Conservation (phyloP, 2,888 invertebrate species). For the Mythimna lalbum region DNA sequence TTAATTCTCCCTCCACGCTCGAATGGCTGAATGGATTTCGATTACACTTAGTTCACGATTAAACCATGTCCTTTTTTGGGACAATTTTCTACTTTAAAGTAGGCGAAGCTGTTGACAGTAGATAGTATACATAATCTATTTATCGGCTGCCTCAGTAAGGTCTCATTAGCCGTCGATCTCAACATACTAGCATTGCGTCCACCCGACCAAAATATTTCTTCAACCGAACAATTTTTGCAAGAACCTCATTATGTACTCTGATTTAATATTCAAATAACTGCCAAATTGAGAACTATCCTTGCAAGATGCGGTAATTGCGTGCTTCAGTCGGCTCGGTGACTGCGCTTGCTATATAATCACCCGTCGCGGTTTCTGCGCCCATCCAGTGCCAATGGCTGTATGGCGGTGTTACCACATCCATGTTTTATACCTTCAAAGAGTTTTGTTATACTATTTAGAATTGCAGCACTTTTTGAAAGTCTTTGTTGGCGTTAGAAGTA, state of each 20-base stretch:
- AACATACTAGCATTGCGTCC: not conserved
- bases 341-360: constrained; percentile 21
- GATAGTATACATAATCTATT: too few species aligned
- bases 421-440: not conserved
- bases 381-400: constrained; percentile 27
- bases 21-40: too few species aligned
- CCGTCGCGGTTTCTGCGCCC: constrained; percentile 32
- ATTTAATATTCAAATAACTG: constrained; percentile 4
- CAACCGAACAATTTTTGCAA: not conserved
- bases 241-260: not conserved
- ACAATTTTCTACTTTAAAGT: too few species aligned
- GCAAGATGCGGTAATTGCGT: constrained; percentile 20
- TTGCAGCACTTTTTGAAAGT: constrained; percentile 11
- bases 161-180: not conserved
- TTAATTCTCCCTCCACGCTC: too few species aligned
- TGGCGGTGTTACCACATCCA: constrained; percentile 11
- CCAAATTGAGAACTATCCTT: constrained; percentile 8
- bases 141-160: too few species aligned
- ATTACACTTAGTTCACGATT: too few species aligned
- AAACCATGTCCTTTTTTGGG: too few species aligned
- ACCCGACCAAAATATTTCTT: not conserved
- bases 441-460: not conserved
- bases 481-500: constrained; percentile 10
- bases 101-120: too few species aligned
- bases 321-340: constrained; percentile 9